Evolutionary conservation across 2,888 invertebrate species (phyloP).

Genomic region (Lasius platythorax): DNA sequence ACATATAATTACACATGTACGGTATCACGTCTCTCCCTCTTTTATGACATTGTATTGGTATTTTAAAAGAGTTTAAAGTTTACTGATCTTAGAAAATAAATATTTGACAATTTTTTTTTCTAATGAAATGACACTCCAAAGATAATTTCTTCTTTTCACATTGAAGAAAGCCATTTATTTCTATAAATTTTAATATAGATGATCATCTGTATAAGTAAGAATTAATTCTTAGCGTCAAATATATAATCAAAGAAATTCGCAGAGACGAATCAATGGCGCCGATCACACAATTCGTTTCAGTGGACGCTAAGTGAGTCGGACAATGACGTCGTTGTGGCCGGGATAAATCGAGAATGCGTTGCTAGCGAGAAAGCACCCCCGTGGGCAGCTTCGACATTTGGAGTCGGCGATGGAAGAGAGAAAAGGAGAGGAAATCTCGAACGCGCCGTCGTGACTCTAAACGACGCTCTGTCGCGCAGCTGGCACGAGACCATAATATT

Average conservation of each 20-base stretch:
- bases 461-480: conserved; percentile 60
- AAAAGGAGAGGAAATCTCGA: conserved; percentile 8
- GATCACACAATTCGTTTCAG: conserved; percentile 36
- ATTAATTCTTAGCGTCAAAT: not conserved
- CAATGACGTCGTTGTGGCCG: conserved; percentile 36
- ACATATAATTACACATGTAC: not conserved
- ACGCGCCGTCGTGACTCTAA: conserved; percentile 34
- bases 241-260: conserved; percentile 9
- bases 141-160: not conserved
- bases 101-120: not conserved
- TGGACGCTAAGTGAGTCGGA: conserved; percentile 35
- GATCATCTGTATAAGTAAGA: no score
- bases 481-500: conserved; percentile 64
- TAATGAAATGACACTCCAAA: not conserved
- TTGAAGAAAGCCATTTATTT: not conserved
- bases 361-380: conserved; percentile 42
- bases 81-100: not conserved
- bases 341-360: conserved; percentile 49
- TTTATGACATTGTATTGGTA: not conserved
- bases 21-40: not conserved
- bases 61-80: not conserved
- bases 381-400: conserved; percentile 1
- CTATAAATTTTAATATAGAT: not conserved
- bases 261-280: conserved; percentile 7
- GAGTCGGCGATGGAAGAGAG: conserved; percentile 1